Evolutionary conservation across 2,888 invertebrate genomes (phyloP), one percentile per base, ranked within the genome.

Genomic region (Lasioglossum oenotherae): DNA sequence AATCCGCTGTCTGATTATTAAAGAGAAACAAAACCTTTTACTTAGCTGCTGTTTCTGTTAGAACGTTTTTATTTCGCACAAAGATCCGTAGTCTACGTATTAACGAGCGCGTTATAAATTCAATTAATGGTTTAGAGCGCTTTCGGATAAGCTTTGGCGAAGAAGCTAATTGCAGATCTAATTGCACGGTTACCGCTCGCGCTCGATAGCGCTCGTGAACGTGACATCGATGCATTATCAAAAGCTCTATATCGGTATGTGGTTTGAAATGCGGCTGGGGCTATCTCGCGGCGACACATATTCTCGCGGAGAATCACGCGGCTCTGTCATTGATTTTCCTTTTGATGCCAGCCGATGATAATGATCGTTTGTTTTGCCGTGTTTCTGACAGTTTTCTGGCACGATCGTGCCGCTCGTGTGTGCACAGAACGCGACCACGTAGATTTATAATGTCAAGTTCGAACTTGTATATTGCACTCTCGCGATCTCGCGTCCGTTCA

Each of bases 251-350:
- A 69, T 69, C 67, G 67, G 67, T 19, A 35, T 38, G n/a, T 1
- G 23, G 19, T 57, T 69, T 44, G 23, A 4, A 53, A 44, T 44
- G 44, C 73, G 12, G 4, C 8, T 19, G 35, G 75, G 35, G 75
- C 38, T 72, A 41, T 81, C 81, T 83, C 84, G 85, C 53, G 53
- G 78, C 87, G 88, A 87, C 87, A 86, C 86, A 84, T 91, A 89
- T 90, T 91, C 89, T 89, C 75, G 79, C 80, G 53, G 64, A 53
- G 83, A 82, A 77, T 79, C 79, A 77, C 72, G 72, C 44, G 71
- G 78, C 82, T 76, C 73, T 83, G 75, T 79, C 81, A 85, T 88
- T 73, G 73, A 84, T 82, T 82, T 71, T 79, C 78, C 46, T 64
- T 16, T 74, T 75, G 80, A 76, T 57, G 53, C 78, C 53, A 77